Base-by-base conservation (phyloP, 2,888 invertebrate genomes). In the Hermaeophaga mercurialis region DNA sequence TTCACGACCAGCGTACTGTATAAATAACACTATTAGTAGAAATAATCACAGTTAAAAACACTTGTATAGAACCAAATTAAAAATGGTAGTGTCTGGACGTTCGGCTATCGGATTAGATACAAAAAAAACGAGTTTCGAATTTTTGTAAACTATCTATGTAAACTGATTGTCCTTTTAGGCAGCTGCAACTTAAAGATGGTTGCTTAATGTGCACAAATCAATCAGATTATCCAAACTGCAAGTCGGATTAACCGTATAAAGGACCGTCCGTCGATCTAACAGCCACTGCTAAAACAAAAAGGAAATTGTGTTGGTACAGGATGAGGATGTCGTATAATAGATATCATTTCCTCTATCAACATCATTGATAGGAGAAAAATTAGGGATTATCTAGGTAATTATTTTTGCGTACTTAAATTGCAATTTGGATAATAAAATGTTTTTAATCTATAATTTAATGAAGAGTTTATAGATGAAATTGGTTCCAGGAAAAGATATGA, bases 341-440 rank as follows among this genome's bases (percentile, higher is more conserved):
- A 61, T 61, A 61, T 36, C 45, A 36, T 58, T 61, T 58, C 61
- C 58, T 58, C 61, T 58, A 53, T 52, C 47, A 43, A 49, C 34
- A 26, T 12, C 12, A 31, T 45, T 17, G 53, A 26, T 55, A 22
- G 19, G 41, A 41, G 41, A 19, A 41, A 24, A 31, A 31, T 19
- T 31, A 36, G 19, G 19, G 19, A 41, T 39, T 39, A 12, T 28
- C 28, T 39, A 49, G 49, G 49, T 50, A 50, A 50, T 43, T 43
- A 17, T 41, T 11, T 19, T 14, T 17, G 38, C 38, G 17, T 38
- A 6, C 7, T 15, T 17, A 18, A 7, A 34, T 11, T 11, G 34
- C 12, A 34, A n/a, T 12, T 7, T 22, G 7, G 7, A 22, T 22
- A 22, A 7, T 22, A 22, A 5, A 2, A 9, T 28, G 4, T 28